Conservation (phyloP, 2,113 vertebrate genomes). For the Arvicanthis niloticus region DNA sequence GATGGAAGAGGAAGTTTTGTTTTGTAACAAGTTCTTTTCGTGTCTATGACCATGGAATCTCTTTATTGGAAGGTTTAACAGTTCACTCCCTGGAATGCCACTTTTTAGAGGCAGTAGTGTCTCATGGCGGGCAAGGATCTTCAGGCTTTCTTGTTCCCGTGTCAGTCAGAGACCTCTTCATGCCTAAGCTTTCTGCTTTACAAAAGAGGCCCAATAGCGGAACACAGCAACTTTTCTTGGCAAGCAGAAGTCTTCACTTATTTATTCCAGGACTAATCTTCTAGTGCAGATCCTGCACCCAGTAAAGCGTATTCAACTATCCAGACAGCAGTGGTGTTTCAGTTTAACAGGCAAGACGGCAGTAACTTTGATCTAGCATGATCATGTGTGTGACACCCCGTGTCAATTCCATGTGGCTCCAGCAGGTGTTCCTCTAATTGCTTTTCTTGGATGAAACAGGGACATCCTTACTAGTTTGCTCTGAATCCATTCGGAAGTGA, state of each 20-base stretch:
- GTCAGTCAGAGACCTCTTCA: background rate
- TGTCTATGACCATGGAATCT: background rate
- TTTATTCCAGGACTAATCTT: background rate
- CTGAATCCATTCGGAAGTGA: background rate
- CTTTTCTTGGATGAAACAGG: background rate
- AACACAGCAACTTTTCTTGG: background rate
- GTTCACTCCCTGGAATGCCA: background rate
- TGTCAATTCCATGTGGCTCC: background rate
- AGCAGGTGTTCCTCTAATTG: no score
- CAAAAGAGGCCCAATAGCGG: background rate
- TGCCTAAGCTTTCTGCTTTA: background rate
- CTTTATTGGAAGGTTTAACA: background rate
- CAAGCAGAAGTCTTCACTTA: background rate
- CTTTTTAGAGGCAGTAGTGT: background rate
- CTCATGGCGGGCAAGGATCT: background rate
- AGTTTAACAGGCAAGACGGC: background rate
- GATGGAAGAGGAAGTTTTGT: background rate
- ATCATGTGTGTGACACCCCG: background rate
- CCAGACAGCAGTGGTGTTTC: background rate
- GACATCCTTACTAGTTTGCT: background rate
- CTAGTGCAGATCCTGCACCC: background rate
- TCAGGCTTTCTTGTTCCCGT: background rate
- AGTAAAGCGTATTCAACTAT: background rate
- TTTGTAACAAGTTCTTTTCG: background rate
- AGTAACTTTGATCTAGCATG: background rate